Evolutionary conservation across 2,113 vertebrate species (phyloP), one percentile per base, ranked within the genome.

Genomic region (Nerophis ophidion): DNA sequence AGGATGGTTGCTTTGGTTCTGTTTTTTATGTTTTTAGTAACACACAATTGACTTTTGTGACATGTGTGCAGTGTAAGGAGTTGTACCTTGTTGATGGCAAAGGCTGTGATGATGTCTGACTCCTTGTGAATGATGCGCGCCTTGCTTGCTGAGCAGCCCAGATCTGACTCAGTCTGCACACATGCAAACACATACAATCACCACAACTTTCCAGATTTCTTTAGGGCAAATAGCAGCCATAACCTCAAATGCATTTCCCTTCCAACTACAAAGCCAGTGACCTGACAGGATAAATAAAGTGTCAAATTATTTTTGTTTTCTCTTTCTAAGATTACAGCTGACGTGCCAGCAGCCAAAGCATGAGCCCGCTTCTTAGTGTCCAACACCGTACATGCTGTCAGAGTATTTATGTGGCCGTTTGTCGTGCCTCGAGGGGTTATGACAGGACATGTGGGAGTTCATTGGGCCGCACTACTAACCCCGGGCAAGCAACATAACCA

Each of bases 71-170:
- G 14, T 35, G 10, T 40, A 11, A 17, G 17, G 15, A 15, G 14
- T 40, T n/a, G 55, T 93, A 98, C 96, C 93, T 97, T 96, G 81
- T 99, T 99, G 82, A 99, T 92, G 57, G 96, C 91, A 83, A 99
- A 99, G 8, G 96, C 96, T 75, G 97, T 97, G 87, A 99, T 96
- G 90, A 98, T 96, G 86, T 99, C 97, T 3, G 97, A 95, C 54
- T 98, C 97, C 84, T 99, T 99, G 80, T 99, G 97, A 84, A 99
- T 95, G 76, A 99, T 91, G 79, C 95, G 93, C 52, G 96, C 95
- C 81, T 97, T 98, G 66, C 94, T 93, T 58, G 93, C 94, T 11
- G 93, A 91, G 76, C 88, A 90, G 62, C 92, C 92, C 63, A 90
- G 87, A 75, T 96, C 94, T 51, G 94, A 92, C 86, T 95, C 96